These are phyloP conservation scores for Tribolium freemani DNA, from an alignment of 2,888 invertebrate species.

Conservation along the genomic window DNA sequence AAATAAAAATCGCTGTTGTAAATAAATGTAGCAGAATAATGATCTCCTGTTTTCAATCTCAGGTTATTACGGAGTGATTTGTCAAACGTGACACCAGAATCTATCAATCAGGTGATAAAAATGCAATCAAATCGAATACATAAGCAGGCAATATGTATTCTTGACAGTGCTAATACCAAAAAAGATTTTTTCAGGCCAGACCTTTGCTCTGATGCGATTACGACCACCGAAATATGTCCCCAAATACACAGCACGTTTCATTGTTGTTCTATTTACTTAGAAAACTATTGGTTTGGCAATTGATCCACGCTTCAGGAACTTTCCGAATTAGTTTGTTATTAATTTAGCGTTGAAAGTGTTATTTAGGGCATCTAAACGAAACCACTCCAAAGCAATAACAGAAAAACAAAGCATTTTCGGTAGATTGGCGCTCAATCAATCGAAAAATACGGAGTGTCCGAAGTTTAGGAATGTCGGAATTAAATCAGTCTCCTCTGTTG, in stretches of 20 bases:
- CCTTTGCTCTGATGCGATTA: constrained; percentile 8
- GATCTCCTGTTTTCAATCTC: constrained; percentile 7
- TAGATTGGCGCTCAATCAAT: constrained; percentile 42
- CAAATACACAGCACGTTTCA: constrained; percentile 18
- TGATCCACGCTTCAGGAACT: background rate
- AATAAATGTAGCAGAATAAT: constrained; percentile 30
- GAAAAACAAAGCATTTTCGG: constrained; percentile 42
- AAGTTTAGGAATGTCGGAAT: constrained; percentile 45
- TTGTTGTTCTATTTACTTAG: constrained; percentile 19
- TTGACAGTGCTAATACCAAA: background rate
- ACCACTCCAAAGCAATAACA: constrained; percentile 38
- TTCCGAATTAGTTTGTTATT: constrained; percentile 22
- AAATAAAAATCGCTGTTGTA: constrained; percentile 9
- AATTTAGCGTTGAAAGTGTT: constrained; percentile 30
- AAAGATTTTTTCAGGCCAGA: background rate
- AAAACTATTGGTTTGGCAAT: constrained; percentile 3
- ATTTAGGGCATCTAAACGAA: constrained; percentile 27
- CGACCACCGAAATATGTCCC: background rate
- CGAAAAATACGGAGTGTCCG: constrained; percentile 44
- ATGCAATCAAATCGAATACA: constrained; percentile 1
- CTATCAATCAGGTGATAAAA: constrained; percentile 5
- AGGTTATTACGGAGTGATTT: constrained; percentile 22
- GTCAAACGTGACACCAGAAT: constrained; percentile 8
- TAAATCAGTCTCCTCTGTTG: constrained; percentile 38
- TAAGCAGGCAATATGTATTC: constrained; percentile 8